Percentiles rank a stretch among this genome's conserved stretches.
Evolutionary conservation across 2,113 vertebrate species (phyloP).

Genomic region (Trogon melanurus): DNA sequence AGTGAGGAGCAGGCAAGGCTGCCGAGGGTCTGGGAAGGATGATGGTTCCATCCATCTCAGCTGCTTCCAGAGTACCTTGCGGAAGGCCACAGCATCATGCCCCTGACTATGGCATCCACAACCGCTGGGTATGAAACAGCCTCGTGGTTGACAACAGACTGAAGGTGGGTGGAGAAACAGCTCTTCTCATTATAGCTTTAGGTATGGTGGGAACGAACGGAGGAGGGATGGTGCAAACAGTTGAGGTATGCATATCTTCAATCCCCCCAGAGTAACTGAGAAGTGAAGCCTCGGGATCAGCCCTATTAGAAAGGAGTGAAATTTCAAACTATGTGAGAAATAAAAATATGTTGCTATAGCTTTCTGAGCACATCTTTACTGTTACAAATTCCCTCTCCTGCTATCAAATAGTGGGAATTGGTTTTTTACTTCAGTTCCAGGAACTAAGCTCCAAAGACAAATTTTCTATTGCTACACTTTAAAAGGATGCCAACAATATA

Average conservation of each 20-base stretch:
- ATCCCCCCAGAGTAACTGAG: not conserved
- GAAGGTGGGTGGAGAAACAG: not conserved
- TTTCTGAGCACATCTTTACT: not conserved
- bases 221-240: not conserved
- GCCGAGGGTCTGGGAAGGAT: rapidly evolving
- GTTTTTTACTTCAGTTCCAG: not conserved
- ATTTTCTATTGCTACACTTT: not conserved
- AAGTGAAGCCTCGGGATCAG: not conserved
- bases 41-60: not conserved
- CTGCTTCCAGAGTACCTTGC: not conserved
- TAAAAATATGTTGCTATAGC: not conserved
- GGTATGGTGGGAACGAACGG: not conserved
- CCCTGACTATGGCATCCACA: not conserved
- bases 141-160: not conserved
- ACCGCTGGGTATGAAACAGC: not conserved
- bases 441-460: not conserved
- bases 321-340: not conserved
- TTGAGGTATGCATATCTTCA: not conserved
- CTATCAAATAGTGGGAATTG: not conserved
- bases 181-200: not conserved
- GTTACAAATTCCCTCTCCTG: not conserved
- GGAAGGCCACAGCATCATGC: not conserved
- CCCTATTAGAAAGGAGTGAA: not conserved
- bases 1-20: not conserved
- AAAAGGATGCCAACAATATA: not conserved